Conservation (phyloP, 2,113 vertebrate genomes). For the Brachypteracias leptosomus region DNA sequence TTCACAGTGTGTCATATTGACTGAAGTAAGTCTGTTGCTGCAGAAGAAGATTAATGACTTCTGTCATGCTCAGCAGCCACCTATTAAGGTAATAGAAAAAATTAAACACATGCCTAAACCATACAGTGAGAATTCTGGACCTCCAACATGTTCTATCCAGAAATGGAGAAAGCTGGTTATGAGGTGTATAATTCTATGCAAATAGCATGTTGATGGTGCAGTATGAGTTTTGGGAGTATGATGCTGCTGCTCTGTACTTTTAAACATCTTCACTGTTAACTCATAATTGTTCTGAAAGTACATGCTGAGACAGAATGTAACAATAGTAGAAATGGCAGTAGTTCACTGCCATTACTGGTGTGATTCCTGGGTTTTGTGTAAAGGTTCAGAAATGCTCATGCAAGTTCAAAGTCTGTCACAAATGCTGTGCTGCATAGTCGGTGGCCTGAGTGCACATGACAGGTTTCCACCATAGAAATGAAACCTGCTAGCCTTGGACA, state of each 20-base stretch:
- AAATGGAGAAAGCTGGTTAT: neutral
- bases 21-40: conserved; percentile 83
- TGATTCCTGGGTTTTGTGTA: neutral
- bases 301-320: neutral
- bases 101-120: neutral
- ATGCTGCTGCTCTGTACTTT: neutral
- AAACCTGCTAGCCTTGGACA: neutral
- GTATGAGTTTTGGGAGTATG: neutral
- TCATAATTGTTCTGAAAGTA: neutral
- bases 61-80: conserved; percentile 87
- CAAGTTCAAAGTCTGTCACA: neutral
- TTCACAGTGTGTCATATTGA: conserved; percentile 91
- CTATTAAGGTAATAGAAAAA: conserved; percentile 85
- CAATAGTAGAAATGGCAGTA: neutral
- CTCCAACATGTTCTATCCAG: neutral
- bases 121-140: neutral
- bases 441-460: neutral
- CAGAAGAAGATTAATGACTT: conserved; percentile 91
- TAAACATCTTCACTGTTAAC: neutral
- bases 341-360: neutral
- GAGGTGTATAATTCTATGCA: neutral
- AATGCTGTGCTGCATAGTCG: neutral
- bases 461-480: neutral
- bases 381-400: neutral
- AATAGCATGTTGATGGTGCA: neutral